A percentile compares a stretch with the other conserved stretches of the same genome.
These are phyloP conservation scores for Ailurus styani DNA, from an alignment of 2,113 vertebrate genomes.

Conservation along the genomic window DNA sequence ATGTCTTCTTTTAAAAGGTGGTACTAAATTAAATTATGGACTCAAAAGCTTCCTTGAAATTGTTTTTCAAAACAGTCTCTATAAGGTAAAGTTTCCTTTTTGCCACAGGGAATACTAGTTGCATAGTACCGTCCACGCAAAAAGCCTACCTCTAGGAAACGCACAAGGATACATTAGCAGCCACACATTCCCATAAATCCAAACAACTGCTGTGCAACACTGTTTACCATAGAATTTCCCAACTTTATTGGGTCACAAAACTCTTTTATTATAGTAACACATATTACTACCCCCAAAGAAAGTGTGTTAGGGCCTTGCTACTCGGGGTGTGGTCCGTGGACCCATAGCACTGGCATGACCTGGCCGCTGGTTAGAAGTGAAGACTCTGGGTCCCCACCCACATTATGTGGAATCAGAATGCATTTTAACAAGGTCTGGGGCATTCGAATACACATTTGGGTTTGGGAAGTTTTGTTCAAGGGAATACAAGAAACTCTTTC, in stretches of 20 bases:
- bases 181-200: not conserved
- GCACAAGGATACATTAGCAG: not conserved
- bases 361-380: not conserved
- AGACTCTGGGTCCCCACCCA: not conserved
- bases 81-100: not conserved
- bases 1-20: not conserved
- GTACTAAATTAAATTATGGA: not conserved
- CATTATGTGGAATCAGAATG: fast-evolving
- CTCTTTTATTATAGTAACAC: not conserved
- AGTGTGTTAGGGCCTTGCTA: not conserved
- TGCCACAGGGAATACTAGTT: not conserved
- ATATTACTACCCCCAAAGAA: not conserved
- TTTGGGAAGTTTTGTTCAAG: not conserved
- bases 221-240: not conserved
- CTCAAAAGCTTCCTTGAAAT: not conserved
- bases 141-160: not conserved
- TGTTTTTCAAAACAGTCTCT: not conserved
- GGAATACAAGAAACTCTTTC: not conserved
- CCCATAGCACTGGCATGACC: not conserved
- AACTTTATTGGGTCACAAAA: not conserved
- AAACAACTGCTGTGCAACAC: not conserved
- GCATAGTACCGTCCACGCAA: too few species aligned
- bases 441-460: too few species aligned
- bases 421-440: not conserved
- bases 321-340: too few species aligned